Percentiles rank a stretch among this genome's conserved stretches.
phyloP scores from a whole-genome alignment of 1,140 invertebrate species.

The Drosophila sp. region DNA sequence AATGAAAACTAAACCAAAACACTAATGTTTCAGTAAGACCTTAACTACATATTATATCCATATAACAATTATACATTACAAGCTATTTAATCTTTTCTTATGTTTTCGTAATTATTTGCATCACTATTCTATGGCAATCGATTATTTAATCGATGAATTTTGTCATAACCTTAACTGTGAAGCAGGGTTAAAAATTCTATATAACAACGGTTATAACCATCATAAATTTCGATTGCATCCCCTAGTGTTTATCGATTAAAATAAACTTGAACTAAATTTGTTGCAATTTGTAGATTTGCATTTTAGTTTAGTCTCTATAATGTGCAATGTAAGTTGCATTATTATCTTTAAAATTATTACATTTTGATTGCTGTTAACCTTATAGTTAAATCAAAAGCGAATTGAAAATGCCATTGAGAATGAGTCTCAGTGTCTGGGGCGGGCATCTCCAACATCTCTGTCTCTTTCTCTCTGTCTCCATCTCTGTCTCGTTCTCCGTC shows the following conservation, averaged over 20 bases:
- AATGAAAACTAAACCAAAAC: too few relatives aligned
- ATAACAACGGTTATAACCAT: neutral
- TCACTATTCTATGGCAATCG: too few relatives aligned
- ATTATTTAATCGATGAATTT: too few relatives aligned
- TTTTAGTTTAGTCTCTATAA: slow-evolving; percentile 15
- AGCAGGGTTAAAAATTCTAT: too few relatives aligned
- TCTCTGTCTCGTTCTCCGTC: slow-evolving; percentile 10
- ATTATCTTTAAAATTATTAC: slow-evolving; percentile 40
- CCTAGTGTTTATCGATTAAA: neutral
- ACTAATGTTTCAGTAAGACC: too few relatives aligned
- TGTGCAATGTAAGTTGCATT: slow-evolving; percentile 43
- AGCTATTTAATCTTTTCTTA: too few relatives aligned
- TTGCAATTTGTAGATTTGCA: neutral
- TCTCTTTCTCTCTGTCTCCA: slow-evolving; percentile 6
- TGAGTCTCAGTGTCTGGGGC: slow-evolving; percentile 29
- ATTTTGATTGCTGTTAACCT: slow-evolving; percentile 65
- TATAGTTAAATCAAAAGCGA: slow-evolving; percentile 51
- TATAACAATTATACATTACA: too few relatives aligned
- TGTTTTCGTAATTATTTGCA: too few relatives aligned
- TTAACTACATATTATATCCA: too few relatives aligned
- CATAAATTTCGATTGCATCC: neutral
- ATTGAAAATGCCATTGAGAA: slow-evolving; percentile 68
- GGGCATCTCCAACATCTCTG: slow-evolving; percentile 19
- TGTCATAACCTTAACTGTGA: too few relatives aligned
- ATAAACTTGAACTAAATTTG: slow-evolving; percentile 2